Evolutionary conservation across 2,888 invertebrate species (phyloP), one percentile per base, ranked within the genome.

Genomic region (Orthonychiurus folsomi): DNA sequence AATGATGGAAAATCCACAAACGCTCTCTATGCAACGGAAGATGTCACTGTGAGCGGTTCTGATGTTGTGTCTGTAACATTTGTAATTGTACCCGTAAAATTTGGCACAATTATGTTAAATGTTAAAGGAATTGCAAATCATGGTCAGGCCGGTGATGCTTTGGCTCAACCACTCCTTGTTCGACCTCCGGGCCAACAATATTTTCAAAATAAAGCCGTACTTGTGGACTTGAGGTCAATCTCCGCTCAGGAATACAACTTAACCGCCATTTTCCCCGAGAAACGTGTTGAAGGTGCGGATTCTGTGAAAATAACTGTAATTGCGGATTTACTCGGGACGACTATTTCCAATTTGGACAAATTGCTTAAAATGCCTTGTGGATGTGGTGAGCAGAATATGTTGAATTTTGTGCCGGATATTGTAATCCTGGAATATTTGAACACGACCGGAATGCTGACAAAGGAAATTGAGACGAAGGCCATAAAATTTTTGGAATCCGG

Each of bases 401-500:
- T 67, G 20, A 47, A 59, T 50, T 66, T 69, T 27, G 64, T 61
- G 2, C 63, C 65, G 3, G 62, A 65, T 61, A 59, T 64, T 21
- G 60, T 65, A 9, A 55, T 65, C 37, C 50, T 65, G 12, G 55
- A 64, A 28, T 69, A 69, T 48, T 54, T 69, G 18, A 56, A 63
- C 1, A 23, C 59, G 1, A 63, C 62, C 2, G 52, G 37, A 18
- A 53, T n/a, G 15, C 23, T 62, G 26, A 55, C 56, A 3, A 21
- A 37, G 5, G 48, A 56, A 37, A 47, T 62, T 1, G 3, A 54
- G 20, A 24, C 28, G 3, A 62, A 60, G 20, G 60, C 62, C 20
- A 5, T 59, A 3, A 55, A 24, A 3, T 83, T 82, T 73, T 83
- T 94, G 75, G 89, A 93, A 69, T 80, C 84, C 21, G 93, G 93